Conservation (phyloP, 2,113 vertebrate genomes). For the Hepsetus odoe region DNA sequence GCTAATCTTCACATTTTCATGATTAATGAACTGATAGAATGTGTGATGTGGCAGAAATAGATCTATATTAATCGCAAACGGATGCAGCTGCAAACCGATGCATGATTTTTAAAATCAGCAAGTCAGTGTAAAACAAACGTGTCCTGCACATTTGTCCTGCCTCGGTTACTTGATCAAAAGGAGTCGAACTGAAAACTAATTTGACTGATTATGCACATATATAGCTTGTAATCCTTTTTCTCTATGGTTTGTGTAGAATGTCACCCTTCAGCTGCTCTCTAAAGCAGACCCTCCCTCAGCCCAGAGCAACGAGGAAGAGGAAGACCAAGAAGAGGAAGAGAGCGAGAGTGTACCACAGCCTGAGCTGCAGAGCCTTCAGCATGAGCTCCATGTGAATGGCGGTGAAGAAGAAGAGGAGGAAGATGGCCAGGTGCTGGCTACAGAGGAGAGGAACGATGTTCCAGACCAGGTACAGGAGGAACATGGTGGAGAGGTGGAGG, state of each 20-base stretch:
- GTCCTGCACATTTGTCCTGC: too few relatives aligned
- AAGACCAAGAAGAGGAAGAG: slow-evolving; percentile 51
- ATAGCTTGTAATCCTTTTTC: too few relatives aligned
- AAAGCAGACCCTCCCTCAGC: slow-evolving; percentile 59
- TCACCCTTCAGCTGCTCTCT: slow-evolving; percentile 85
- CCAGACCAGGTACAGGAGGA: background rate
- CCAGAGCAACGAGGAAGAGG: slow-evolving; percentile 54
- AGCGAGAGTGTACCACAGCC: slow-evolving; percentile 15
- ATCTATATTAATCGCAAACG: too few relatives aligned
- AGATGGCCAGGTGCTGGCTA: background rate
- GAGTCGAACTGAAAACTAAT: too few relatives aligned
- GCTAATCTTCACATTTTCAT: too few relatives aligned
- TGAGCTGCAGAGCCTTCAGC: slow-evolving; percentile 10
- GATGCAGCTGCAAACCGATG: too few relatives aligned
- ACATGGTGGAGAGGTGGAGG: background rate
- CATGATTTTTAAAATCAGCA: too few relatives aligned
- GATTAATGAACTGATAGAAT: too few relatives aligned
- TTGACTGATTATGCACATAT: too few relatives aligned
- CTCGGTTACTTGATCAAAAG: too few relatives aligned
- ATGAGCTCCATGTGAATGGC: slow-evolving; percentile 49
- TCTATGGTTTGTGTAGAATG: slow-evolving; percentile 73
- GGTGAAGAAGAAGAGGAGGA: slow-evolving; percentile 50
- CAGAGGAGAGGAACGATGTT: slow-evolving; percentile 8
- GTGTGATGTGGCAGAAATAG: too few relatives aligned
- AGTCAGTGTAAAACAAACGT: too few relatives aligned